Conservation (phyloP, 2,888 invertebrate genomes). For the Stictocephala bisonia region DNA sequence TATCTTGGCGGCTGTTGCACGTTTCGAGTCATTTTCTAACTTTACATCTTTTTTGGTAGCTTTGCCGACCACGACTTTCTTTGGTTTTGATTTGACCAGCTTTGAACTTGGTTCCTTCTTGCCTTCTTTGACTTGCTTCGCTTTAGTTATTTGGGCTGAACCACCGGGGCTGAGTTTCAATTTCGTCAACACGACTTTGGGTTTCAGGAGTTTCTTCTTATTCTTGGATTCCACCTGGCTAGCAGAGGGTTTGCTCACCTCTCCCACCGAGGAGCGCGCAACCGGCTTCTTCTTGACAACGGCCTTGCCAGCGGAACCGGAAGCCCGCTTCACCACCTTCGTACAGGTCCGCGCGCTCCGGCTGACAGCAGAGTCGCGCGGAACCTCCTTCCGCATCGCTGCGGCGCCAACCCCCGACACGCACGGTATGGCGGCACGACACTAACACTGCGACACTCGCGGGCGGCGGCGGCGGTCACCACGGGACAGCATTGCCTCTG, state of each 20-base stretch:
- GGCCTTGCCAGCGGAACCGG: constrained; percentile 5
- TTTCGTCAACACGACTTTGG: constrained; percentile 31
- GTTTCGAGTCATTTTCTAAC: constrained; percentile 20
- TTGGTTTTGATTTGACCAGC: constrained; percentile 40
- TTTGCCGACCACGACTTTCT: constrained; percentile 39
- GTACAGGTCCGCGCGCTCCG: constrained; percentile 13
- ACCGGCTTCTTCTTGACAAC: constrained; percentile 38
- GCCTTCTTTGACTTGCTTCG: constrained; percentile 14
- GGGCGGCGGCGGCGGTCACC: not conserved
- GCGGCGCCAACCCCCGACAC: not conserved
- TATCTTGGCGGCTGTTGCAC: constrained; percentile 6
- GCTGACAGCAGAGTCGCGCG: constrained; percentile 14
- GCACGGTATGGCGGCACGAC: not conserved
- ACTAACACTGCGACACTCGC: not conserved
- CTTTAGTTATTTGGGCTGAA: not conserved
- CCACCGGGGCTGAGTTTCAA: constrained; percentile 3
- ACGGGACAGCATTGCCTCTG: not conserved
- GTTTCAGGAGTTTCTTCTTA: constrained; percentile 34
- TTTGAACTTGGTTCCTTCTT: constrained; percentile 42
- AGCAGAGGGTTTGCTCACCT: constrained; percentile 9
- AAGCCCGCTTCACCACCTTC: constrained; percentile 19
- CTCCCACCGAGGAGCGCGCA: constrained; percentile 6
- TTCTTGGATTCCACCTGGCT: constrained; percentile 6
- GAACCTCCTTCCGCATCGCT: constrained; percentile 38
- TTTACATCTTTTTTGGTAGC: constrained; percentile 37